phyloP scores from a whole-genome alignment of 2,113 vertebrate genomes.

The Ibidorhyncha struthersii region DNA sequence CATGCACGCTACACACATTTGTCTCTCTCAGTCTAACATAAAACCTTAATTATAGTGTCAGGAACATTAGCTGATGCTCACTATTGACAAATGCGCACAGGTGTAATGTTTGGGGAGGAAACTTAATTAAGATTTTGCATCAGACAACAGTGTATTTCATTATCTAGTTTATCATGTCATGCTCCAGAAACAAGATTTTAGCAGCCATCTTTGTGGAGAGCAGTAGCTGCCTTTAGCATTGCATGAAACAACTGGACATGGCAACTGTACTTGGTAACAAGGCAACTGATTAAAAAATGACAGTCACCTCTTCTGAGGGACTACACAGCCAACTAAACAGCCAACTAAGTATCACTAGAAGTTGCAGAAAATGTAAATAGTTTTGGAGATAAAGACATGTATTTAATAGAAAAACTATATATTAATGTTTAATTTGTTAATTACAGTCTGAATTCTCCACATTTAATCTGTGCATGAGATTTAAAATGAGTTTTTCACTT shows the following conservation, averaged over 20 bases:
- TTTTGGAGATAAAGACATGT: background rate
- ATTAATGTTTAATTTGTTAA: background rate
- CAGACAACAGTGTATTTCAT: background rate
- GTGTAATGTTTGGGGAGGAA: slow-evolving; percentile 38
- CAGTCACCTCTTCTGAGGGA: background rate
- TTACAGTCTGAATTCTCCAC: background rate
- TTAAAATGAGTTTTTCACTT: background rate
- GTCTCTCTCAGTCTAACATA: background rate
- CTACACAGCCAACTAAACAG: background rate
- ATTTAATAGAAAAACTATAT: background rate
- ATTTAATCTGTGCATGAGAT: background rate
- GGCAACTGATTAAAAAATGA: background rate
- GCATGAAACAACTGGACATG: background rate
- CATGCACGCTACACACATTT: background rate
- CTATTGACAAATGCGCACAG: background rate
- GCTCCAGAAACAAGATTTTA: background rate
- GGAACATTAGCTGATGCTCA: background rate
- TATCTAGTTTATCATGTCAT: background rate
- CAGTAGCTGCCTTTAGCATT: background rate
- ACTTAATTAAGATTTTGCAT: slow-evolving; percentile 23
- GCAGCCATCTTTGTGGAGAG: background rate
- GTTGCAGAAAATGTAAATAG: background rate
- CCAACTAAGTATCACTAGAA: background rate
- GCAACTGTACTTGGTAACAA: background rate
- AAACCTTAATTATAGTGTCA: background rate